Evolutionary conservation across 2,797 vertebrate species (phyloP), one percentile per base, ranked within the genome.

Genomic region (Xiphorhynchus erythropygius): DNA sequence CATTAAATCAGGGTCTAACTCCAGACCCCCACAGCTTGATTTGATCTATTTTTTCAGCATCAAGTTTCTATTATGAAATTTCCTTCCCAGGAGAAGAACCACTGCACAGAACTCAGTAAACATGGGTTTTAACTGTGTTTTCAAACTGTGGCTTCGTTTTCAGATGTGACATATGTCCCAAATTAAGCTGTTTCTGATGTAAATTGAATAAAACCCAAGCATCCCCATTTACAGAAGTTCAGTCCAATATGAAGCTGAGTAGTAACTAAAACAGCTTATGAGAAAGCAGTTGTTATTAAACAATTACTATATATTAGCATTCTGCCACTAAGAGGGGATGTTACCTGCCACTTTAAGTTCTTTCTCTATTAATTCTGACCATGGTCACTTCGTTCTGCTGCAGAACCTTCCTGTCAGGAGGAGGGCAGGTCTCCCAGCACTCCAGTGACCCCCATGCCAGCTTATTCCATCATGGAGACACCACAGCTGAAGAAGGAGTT

Each of bases 381-480:
- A 8, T 15, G 25, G 32, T 77, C 10, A 93, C 94, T 87, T 77
- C 84, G 19, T 92, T 93, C 46, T 94, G 32, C 87, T 85, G 57
- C 92, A 97, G 97, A 97, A 90, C 69, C 94, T 77, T 71, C 86
- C 33, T 73, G 87, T 28, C 95, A 30, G 69, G 97, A 91, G 84
- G 98, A 93, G n/a, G 91, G 90, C 33, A 85, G 64, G 8, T 79
- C 81, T 42, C 94, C 97, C 1, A 76, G 97, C 96, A 98, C 98
- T 70, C 98, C 99, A 47, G 93, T 99, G 95, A 99, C 99, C 11
- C 99, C 99, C 8, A 98, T 99, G 98, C 99, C 99, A 32, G 91
- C 97, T 83, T 99, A 98, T 95, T 99, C 99, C 10, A 98, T 99
- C 89, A 98, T 99, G 99, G 99, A 99, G 96, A 99, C 99, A 0